These are phyloP conservation scores for Kryptolebias marmoratus DNA, from an alignment of 2,113 vertebrate genomes.

Conservation along the genomic window DNA sequence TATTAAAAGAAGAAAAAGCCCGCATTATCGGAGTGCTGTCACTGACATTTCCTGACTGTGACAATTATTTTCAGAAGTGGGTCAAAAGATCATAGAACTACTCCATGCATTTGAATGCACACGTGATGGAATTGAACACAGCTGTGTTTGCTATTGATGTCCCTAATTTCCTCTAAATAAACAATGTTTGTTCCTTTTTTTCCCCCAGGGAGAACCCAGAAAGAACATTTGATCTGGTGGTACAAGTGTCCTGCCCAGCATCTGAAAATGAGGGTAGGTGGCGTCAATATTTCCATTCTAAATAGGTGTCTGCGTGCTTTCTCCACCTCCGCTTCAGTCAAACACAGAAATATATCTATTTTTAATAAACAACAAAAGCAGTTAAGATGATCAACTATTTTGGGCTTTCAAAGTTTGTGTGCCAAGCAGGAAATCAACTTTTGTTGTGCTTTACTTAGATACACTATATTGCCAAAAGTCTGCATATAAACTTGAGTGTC, in stretches of 20 bases:
- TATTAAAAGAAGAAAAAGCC: background rate
- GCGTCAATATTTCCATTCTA: background rate
- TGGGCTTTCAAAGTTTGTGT: background rate
- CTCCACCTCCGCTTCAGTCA: too few relatives aligned
- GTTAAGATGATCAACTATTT: background rate
- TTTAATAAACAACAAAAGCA: too few relatives aligned
- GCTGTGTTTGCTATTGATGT: background rate
- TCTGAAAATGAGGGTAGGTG: constrained; percentile 91
- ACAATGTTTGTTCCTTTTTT: constrained; percentile 3
- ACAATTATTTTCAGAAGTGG: constrained; percentile 5
- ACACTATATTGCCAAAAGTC: too few relatives aligned
- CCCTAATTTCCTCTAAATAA: background rate
- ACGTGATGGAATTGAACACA: background rate
- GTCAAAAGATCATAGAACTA: constrained; percentile 5
- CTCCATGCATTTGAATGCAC: background rate
- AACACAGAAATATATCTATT: too few relatives aligned
- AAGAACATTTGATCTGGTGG: constrained; percentile 93
- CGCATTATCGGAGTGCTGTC: constrained; percentile 3
- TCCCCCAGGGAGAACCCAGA: constrained; percentile 90
- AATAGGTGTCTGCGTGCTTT: background rate
- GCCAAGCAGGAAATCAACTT: background rate
- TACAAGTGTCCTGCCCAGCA: constrained; percentile 90
- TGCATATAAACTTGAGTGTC: too few relatives aligned
- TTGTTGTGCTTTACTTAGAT: too few relatives aligned
- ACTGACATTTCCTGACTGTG: constrained; percentile 1